Percentiles rank a stretch among this genome's conserved stretches.
These are phyloP conservation scores for Platycheirus albimanus DNA, from an alignment of 2,888 invertebrate species.

Conservation along the genomic window DNA sequence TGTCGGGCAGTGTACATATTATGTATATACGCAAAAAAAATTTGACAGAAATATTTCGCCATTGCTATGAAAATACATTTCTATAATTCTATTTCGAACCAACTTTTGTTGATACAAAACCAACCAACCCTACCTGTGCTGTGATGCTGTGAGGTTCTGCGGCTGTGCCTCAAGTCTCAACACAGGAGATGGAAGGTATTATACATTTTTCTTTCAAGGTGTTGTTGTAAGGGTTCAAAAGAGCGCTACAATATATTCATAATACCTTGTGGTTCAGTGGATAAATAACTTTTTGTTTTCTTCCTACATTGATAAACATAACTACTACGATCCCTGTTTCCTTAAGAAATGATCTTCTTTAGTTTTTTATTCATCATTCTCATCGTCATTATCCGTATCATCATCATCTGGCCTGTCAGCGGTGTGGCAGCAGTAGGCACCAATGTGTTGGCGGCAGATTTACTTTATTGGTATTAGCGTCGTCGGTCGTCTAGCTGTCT, in stretches of 20 bases:
- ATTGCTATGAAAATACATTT: no score
- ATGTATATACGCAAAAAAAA: no score
- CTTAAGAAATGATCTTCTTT: slow-evolving; percentile 36
- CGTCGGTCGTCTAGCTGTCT: slow-evolving; percentile 27
- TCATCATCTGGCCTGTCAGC: slow-evolving; percentile 54
- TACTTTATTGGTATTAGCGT: slow-evolving; percentile 65
- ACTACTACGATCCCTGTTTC: neutral
- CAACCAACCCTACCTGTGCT: no score
- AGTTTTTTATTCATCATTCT: slow-evolving; percentile 51
- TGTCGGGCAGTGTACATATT: no score
- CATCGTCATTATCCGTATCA: slow-evolving; percentile 62
- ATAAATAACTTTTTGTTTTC: slow-evolving; percentile 14
- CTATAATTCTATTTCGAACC: neutral
- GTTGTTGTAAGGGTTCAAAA: slow-evolving; percentile 7
- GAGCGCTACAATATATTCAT: slow-evolving; percentile 30
- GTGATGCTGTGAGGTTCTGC: no score
- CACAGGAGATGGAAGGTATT: neutral
- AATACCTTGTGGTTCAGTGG: slow-evolving; percentile 44
- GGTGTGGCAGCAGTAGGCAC: slow-evolving; percentile 11
- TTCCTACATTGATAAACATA: slow-evolving; percentile 12
- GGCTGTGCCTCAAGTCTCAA: no score
- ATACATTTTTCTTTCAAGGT: neutral
- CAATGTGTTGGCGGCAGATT: slow-evolving; percentile 57
- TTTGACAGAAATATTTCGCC: neutral
- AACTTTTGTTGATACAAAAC: neutral